Conservation (phyloP, 1,140 invertebrate genomes). For the Heliconius hewitsoni region DNA sequence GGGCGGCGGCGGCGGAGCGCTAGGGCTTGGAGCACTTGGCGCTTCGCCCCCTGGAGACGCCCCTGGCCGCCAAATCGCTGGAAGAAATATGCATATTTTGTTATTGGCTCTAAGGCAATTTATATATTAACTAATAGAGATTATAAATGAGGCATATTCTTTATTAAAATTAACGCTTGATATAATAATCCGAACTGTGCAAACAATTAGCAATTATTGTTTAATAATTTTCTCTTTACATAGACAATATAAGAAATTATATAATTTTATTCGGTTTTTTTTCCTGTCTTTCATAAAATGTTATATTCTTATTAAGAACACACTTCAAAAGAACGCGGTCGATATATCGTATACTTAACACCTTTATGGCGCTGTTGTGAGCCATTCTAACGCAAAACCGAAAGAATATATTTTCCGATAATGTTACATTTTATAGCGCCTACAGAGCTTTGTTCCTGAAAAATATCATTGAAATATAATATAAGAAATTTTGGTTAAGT, state of each 20-base stretch:
- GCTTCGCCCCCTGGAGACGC: conserved; percentile 46
- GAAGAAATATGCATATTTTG: conserved; percentile 15
- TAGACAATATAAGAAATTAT: too few species aligned
- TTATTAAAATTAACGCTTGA: too few species aligned
- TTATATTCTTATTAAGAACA: conserved; percentile 7
- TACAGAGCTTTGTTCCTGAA: background rate
- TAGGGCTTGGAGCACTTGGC: conserved; percentile 55
- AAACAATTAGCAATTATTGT: too few species aligned
- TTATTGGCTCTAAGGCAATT: background rate
- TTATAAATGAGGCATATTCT: background rate
- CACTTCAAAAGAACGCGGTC: conserved; percentile 5
- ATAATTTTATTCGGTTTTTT: background rate
- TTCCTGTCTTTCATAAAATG: background rate
- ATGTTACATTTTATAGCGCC: conserved; percentile 1
- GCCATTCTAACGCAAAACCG: background rate
- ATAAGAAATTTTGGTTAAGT: background rate
- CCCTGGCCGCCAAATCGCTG: conserved; percentile 70
- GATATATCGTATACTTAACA: background rate
- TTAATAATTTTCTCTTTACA: too few species aligned
- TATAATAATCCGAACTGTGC: too few species aligned
- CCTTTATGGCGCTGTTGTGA: conserved; percentile 13
- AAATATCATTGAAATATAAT: background rate
- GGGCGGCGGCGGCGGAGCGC: conserved; percentile 80
- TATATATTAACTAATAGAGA: background rate
- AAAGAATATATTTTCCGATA: conserved; percentile 9